phyloP scores from a whole-genome alignment of 1,140 invertebrate species.

The Neodiprion pinetum region DNA sequence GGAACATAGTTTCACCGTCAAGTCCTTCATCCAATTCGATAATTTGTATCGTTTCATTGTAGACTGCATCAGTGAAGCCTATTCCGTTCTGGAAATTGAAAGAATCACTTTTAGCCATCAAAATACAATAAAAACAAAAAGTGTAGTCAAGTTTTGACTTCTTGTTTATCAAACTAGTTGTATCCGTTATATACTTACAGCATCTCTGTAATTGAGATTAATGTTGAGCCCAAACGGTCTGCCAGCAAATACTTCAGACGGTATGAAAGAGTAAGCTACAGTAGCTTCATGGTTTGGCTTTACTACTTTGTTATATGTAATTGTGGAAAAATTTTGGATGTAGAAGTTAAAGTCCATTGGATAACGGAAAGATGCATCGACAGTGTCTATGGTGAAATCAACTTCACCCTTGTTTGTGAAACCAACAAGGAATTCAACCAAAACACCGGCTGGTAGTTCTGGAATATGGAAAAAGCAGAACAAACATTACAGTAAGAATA shows the following conservation, averaged over 20 bases:
- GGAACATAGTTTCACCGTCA: constrained; percentile 98
- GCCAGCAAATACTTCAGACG: constrained; percentile 93
- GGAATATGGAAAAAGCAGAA: constrained; percentile 46
- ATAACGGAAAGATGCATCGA: constrained; percentile 98
- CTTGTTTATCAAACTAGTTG: constrained; percentile 11
- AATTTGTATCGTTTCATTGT: constrained; percentile 98
- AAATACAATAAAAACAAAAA: constrained; percentile 18
- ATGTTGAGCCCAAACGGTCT: constrained; percentile 95
- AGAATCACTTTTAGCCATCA: not conserved
- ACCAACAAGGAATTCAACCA: constrained; percentile 95
- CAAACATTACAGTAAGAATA: not conserved
- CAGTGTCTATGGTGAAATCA: constrained; percentile 90
- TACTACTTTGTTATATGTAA: constrained; percentile 88
- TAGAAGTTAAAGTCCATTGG: constrained; percentile 98
- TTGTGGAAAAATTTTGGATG: constrained; percentile 96
- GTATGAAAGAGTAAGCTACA: constrained; percentile 93
- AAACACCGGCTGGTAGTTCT: constrained; percentile 91
- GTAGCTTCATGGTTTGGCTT: constrained; percentile 93
- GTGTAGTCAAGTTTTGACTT: not conserved
- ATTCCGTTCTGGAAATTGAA: constrained; percentile 68
- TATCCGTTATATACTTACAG: constrained; percentile 60
- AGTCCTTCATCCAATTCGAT: constrained; percentile 96
- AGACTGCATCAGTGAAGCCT: constrained; percentile 88
- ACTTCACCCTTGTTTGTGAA: constrained; percentile 93
- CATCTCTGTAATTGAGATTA: constrained; percentile 92